Base-by-base conservation (phyloP, 1,140 invertebrate genomes). In the Papilio polytes region DNA sequence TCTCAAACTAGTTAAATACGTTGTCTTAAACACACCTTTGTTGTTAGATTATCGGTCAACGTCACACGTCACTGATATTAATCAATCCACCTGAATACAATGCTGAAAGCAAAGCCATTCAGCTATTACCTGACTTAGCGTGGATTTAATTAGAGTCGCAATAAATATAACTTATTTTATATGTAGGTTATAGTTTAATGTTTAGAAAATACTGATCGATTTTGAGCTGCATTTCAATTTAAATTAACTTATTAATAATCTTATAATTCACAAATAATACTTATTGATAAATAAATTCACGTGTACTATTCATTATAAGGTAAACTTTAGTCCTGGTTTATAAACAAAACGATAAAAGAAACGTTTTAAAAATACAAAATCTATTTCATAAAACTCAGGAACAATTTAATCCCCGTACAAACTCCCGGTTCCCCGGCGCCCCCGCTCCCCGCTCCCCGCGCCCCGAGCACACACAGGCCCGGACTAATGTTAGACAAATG, bases 401-500 rank as follows among this genome's bases (percentile, higher is more conserved):
- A 78, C 74, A 78, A 41, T 78, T 78, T 56, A 78, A 78, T 78
- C n/a, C 74, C 74, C 26, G 51, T 36, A 78, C 31, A 78, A 78
- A 78, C 51, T 53, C 74, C 22, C 18, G 9, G 26, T 41, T 41
- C 46, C 46, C 13, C 46, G 18, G 2, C 9, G 2, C 41, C 6
- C 41, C 1, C 53, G 53, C 53, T 26, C 12, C 63, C 22, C 63
- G 22, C n/a, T n/a, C n/a, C n/a, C n/a, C 26, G 26, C 4, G 26
- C 63, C 63, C 53, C 53, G 53, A 56, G 63, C 13, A 70, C 13
- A 31, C 63, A 26, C 6, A 56, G 22, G 7, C 26, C 48, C 26
- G 74, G 74, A 78, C 74, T 59, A 36, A 78, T 78, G 53, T 78
- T 78, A 78, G 74, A 56, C 48, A n/a, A 77, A 77, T 77, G 74